A percentile compares a stretch with the other conserved stretches of the same genome.
These are phyloP conservation scores for Ochropacha duplaris DNA, from an alignment of 2,888 invertebrate species.

Conservation along the genomic window DNA sequence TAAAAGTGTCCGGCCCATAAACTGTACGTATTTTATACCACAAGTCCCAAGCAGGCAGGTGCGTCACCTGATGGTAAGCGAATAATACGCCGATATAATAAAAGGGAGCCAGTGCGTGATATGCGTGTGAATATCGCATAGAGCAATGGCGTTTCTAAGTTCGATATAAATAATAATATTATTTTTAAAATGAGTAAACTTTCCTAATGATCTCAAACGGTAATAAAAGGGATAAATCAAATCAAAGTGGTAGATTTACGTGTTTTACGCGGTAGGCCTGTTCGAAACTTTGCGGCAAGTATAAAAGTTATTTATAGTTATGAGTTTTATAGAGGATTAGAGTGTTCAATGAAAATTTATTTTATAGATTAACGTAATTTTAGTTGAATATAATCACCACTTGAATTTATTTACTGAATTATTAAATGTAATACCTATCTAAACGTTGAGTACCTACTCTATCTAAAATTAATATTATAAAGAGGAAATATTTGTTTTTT, in stretches of 20 bases:
- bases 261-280: slow-evolving; percentile 2
- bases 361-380: neutral
- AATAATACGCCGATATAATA: too few species aligned
- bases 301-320: neutral
- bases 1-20: too few species aligned
- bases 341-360: neutral
- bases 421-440: too few species aligned
- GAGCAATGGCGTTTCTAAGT: neutral
- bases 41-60: too few species aligned
- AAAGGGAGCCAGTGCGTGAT: too few species aligned
- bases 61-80: too few species aligned
- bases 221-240: slow-evolving; percentile 18
- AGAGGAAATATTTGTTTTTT: too few species aligned
- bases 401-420: too few species aligned
- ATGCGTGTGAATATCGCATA: neutral
- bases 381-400: too few species aligned
- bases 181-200: slow-evolving; percentile 21
- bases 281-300: neutral
- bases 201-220: slow-evolving; percentile 13
- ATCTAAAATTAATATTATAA: too few species aligned
- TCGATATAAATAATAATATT: neutral
- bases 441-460: too few species aligned
- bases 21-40: too few species aligned
- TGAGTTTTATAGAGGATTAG: neutral
- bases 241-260: slow-evolving; percentile 10